Base-by-base conservation (phyloP, 2,888 invertebrate species). In the Drosophila fungiperda region DNA sequence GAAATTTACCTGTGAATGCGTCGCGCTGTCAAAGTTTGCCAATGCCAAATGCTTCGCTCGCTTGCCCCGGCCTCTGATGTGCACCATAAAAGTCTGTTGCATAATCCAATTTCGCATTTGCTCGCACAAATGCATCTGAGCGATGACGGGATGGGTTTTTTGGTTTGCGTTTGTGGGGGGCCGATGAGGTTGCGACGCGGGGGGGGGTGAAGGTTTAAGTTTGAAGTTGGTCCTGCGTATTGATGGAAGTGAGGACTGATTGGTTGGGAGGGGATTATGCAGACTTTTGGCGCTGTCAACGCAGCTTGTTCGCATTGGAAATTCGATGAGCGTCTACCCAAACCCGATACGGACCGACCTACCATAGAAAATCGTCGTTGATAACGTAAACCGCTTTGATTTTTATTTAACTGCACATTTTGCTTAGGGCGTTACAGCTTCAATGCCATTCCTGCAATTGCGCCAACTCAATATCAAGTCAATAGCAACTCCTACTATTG, bases 61-160 rank as follows among this genome's bases (percentile, higher is more conserved):
- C 40, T 69, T 62, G 67, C 59, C 61, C 75, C 57, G 53, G 53
- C 69, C 73, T 40, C 55, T 79, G 88, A 78, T 72, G 77, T 67
- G 77, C 86, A 67, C 80, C 90, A 88, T 85, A 88, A 89, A 89
- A 85, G 85, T 89, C 85, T 88, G 89, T 77, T 85, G 90, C 85
- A 85, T 89, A 85, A 89, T 89, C 85, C 85, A 89, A 85, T 85
- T 89, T 85, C 83, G 81, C 90, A 89, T 87, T 88, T 85, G 86
- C 80, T 66, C 69, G 85, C 79, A 70, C 76, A 78, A 82, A 78
- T 89, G 83, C 84, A 83, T 48, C 81, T 72, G 59, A 45, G 42
- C 65, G 70, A 29, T 38, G 42, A 53, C 29, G 50, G 20, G 38
- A 48, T 53, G 61, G 63, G 5, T 26, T 26, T 36, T 3, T 36